Percentiles rank a stretch among this genome's conserved stretches.
phyloP scores from a whole-genome alignment of 2,113 vertebrate species.

The Oncorhynchus masou region DNA sequence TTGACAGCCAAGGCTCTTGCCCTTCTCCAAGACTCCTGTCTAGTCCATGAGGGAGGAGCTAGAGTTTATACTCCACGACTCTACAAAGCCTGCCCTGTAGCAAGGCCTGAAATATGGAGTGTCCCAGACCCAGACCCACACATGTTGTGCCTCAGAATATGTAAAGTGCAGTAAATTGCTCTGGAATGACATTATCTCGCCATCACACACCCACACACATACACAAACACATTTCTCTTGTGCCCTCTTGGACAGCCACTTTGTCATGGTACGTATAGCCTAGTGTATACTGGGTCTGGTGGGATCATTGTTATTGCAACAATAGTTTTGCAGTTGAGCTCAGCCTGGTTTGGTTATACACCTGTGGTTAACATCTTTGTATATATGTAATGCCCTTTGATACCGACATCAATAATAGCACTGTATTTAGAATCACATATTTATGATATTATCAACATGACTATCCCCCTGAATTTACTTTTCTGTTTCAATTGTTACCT shows the following conservation, averaged over 20 bases:
- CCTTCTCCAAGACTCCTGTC: constrained; percentile 82
- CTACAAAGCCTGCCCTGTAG: not conserved
- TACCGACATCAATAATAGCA: not conserved
- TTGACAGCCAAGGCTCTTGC: constrained; percentile 85
- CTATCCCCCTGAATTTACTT: not conserved
- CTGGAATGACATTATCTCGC: not conserved
- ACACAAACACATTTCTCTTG: not conserved
- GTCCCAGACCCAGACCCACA: not conserved
- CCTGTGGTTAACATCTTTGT: not conserved
- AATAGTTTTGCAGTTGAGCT: not conserved
- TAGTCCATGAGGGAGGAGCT: constrained; percentile 69
- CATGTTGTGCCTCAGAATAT: not conserved
- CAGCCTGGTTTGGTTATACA: not conserved
- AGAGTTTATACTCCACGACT: not conserved
- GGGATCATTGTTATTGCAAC: not conserved
- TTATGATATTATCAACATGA: constrained; percentile 8
- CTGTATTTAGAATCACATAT: not conserved
- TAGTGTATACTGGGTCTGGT: not conserved
- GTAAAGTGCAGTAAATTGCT: not conserved
- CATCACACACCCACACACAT: not conserved
- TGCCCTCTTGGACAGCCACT: not conserved
- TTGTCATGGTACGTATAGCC: not conserved
- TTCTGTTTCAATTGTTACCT: constrained; percentile 1
- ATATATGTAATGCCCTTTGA: not conserved
- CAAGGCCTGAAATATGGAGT: not conserved